phyloP scores from a whole-genome alignment of 2,113 vertebrate genomes.

The Canis aureus region DNA sequence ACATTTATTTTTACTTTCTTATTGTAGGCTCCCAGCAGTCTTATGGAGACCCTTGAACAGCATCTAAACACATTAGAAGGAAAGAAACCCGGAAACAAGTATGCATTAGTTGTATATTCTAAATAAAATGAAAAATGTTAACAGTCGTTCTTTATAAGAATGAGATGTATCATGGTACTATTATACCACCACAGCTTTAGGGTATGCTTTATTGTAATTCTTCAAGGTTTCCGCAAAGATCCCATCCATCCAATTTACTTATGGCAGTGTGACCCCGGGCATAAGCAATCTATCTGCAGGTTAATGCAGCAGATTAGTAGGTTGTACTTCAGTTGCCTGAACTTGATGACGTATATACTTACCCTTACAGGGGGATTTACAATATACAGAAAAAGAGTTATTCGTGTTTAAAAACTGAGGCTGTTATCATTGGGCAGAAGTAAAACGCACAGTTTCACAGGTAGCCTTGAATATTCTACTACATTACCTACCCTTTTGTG shows the following conservation, averaged over 20 bases:
- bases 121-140: slow-evolving; percentile 64
- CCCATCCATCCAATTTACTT: neutral
- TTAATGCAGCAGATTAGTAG: neutral
- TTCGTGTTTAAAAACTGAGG: slow-evolving; percentile 9
- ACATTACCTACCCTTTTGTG: neutral
- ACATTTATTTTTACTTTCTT: slow-evolving; percentile 77
- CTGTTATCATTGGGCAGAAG: neutral
- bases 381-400: neutral
- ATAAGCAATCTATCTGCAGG: neutral
- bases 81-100: slow-evolving; percentile 96
- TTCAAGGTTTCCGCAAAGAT: neutral
- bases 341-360: neutral
- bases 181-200: slow-evolving; percentile 21
- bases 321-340: neutral
- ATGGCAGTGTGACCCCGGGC: neutral
- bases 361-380: neutral
- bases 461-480: neutral
- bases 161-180: neutral
- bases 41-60: slow-evolving; percentile 98
- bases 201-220: neutral
- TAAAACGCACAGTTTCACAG: neutral
- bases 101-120: slow-evolving; percentile 76
- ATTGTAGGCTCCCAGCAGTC: slow-evolving; percentile 97
- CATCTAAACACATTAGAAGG: slow-evolving; percentile 99
- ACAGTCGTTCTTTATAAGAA: slow-evolving; percentile 18